These are phyloP conservation scores for Hydrophis major DNA, from an alignment of 2,797 vertebrate species.

Conservation along the genomic window DNA sequence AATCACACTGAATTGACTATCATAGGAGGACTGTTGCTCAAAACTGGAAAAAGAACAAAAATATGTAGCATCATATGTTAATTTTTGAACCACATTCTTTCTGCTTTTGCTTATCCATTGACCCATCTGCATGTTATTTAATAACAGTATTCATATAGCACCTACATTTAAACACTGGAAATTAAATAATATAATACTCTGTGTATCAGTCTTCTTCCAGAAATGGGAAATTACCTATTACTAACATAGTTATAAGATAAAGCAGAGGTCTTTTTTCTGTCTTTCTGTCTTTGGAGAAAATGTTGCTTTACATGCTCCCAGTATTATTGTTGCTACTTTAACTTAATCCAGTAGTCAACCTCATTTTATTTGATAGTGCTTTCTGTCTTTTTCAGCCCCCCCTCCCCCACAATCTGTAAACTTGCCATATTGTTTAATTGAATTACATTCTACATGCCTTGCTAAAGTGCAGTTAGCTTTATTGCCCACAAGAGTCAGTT, in stretches of 20 bases:
- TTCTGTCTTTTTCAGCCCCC: neutral
- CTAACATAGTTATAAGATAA: neutral
- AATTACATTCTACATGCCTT: slow-evolving; percentile 6
- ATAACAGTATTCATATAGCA: neutral
- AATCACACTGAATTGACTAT: neutral
- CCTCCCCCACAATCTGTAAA: neutral
- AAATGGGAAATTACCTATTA: neutral
- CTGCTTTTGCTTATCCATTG: neutral
- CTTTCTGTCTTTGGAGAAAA: neutral
- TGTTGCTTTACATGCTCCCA: neutral
- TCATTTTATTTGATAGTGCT: slow-evolving; percentile 8
- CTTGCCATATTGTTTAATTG: slow-evolving; percentile 28
- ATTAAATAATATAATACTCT: neutral
- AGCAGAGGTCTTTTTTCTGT: neutral
- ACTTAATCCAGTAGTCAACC: slow-evolving; percentile 6
- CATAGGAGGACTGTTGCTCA: neutral
- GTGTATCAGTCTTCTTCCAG: neutral
- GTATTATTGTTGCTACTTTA: neutral
- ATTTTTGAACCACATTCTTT: neutral
- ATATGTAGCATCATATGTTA: neutral
- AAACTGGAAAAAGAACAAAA: too few species aligned
- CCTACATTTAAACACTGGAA: neutral
- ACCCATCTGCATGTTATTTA: neutral
- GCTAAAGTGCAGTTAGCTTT: slow-evolving; percentile 15
- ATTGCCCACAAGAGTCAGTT: neutral